Percentiles rank a stretch among this genome's conserved stretches.
phyloP scores from a whole-genome alignment of 2,113 vertebrate species.

The Sapayoa aenigma region DNA sequence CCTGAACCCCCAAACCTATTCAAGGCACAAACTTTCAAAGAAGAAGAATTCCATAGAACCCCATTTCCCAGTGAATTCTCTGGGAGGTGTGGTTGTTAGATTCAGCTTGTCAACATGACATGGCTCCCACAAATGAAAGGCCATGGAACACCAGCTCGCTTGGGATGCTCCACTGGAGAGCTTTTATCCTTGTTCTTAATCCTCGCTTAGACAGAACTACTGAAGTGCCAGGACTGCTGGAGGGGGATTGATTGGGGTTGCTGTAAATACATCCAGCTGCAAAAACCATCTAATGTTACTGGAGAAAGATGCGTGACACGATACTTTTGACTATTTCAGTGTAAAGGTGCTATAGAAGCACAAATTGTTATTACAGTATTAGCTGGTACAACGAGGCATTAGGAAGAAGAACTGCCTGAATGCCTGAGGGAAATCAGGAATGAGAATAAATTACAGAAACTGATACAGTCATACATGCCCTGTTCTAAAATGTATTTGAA shows the following conservation, averaged over 20 bases:
- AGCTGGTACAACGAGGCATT: constrained; percentile 7
- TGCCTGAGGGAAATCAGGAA: constrained; percentile 40
- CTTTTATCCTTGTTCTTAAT: background rate
- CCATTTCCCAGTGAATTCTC: fast-evolving
- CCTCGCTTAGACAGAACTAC: background rate
- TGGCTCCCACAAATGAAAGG: fast-evolving
- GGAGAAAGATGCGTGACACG: background rate
- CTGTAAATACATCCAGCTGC: background rate
- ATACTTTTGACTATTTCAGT: background rate
- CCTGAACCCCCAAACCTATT: background rate
- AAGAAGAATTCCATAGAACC: background rate
- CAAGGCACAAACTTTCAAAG: background rate
- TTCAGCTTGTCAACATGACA: background rate
- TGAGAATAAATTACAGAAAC: constrained; percentile 25
- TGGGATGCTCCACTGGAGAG: background rate
- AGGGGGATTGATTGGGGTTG: background rate
- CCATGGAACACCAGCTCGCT: background rate
- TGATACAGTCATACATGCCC: background rate
- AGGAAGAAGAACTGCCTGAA: background rate
- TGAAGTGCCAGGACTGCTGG: background rate
- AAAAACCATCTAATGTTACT: background rate
- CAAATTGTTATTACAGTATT: constrained; percentile 14
- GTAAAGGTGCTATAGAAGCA: background rate
- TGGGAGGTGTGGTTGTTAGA: background rate
- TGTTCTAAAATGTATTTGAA: background rate